Base-by-base conservation (phyloP, 2,888 invertebrate genomes). In the Merodon equestris region DNA sequence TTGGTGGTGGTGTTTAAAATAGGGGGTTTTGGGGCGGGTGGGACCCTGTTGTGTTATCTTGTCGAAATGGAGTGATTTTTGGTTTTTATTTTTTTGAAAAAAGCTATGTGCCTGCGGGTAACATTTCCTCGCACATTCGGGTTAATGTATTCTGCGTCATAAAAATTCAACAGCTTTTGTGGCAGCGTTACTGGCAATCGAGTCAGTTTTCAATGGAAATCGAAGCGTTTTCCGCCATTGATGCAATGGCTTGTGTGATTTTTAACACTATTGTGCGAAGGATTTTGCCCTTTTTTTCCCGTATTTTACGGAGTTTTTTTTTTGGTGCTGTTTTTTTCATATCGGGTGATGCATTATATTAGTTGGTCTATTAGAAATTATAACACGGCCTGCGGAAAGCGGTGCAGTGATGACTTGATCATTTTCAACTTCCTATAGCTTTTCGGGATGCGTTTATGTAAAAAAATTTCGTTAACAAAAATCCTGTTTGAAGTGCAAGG, bases 111-210 rank as follows among this genome's bases (percentile, higher is more conserved):
- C 57, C 50, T 44, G 40, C 19, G 66, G 66, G 66, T 34, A 42
- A n/a, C n/a, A n/a, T n/a, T n/a, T n/a, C n/a, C n/a, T n/a, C n/a
- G 14, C 56, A 44, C 42, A 48, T 48, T 34, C 42, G 57, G 53
- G 45, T 63, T 44, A 57, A 77, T 67, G 72, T 60, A 72, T 61
- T 77, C 47, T 44, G 47, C 51, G 34, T 44, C 61, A 72, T 67
- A 72, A 76, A 76, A 54, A 76, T 67, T 68, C 60, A 71, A 64
- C 44, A 66, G 54, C 54, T 34, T 54, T 76, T 76, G 64, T 64
- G 71, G 66, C 44, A 56, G 17, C 13, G 48, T 48, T 47, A 60
- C 63, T 64, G 75, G 70, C 64, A 58, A 54, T 71, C 15, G 60
- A 17, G 56, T 27, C 57, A 72, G 71, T 51, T 66, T 42, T n/a